These are phyloP conservation scores for Alces alces DNA, from an alignment of 2,113 vertebrate species.

Conservation along the genomic window DNA sequence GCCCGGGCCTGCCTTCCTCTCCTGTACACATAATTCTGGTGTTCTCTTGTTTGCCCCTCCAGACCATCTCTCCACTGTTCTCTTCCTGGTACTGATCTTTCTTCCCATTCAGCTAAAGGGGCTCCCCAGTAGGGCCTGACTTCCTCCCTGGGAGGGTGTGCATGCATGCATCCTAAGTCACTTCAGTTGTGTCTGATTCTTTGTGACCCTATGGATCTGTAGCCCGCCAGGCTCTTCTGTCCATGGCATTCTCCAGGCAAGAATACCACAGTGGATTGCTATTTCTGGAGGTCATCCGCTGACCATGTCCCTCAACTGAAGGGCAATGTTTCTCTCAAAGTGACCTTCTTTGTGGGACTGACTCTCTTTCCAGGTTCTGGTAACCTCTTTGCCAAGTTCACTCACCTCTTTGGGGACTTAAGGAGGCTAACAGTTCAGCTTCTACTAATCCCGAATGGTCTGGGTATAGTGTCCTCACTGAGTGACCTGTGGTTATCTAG, in stretches of 20 bases:
- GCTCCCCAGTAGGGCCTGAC: background rate
- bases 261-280: background rate
- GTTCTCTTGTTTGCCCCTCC: background rate
- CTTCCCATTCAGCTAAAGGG: background rate
- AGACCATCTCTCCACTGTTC: background rate
- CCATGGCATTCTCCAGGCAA: background rate
- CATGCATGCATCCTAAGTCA: background rate
- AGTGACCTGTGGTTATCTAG: too few species aligned
- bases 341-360: background rate
- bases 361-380: background rate
- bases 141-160: background rate
- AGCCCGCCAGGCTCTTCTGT: background rate
- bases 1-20: accelerated
- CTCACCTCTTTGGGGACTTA: background rate
- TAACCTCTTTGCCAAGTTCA: background rate
- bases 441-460: background rate
- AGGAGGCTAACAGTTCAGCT: background rate
- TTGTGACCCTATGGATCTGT: background rate
- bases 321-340: background rate
- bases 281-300: accelerated
- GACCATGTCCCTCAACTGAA: background rate
- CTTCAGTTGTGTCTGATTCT: background rate
- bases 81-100: background rate
- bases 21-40: too few species aligned
- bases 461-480: background rate